Conservation (phyloP, 2,797 vertebrate species). For the Falco biarmicus region DNA sequence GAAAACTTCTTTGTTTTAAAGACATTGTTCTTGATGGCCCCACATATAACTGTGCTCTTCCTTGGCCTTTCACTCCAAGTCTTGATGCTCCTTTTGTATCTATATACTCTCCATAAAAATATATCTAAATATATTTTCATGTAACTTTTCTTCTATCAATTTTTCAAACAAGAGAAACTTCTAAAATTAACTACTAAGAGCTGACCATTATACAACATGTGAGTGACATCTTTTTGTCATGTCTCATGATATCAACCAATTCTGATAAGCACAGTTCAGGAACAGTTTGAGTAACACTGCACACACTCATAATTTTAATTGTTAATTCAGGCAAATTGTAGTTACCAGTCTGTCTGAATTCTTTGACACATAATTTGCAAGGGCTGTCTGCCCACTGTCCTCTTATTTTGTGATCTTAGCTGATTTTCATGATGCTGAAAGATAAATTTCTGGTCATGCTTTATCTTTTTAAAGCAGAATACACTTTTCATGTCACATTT, state of each 20-base stretch:
- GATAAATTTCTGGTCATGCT: not conserved
- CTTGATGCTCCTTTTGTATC: not conserved
- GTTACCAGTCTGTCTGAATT: not conserved
- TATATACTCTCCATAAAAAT: not conserved
- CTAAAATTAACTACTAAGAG: not conserved
- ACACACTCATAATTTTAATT: not conserved
- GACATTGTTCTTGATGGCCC: not conserved
- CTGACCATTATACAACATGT: not conserved
- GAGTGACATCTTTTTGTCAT: not conserved
- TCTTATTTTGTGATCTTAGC: not conserved
- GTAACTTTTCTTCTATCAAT: not conserved
- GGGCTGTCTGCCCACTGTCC: not conserved
- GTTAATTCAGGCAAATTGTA: not conserved
- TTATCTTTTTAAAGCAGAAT: not conserved
- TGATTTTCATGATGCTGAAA: not conserved
- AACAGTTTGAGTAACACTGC: not conserved
- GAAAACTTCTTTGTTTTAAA: not conserved
- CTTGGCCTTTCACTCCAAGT: not conserved
- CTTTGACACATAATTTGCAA: not conserved
- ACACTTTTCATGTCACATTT: not conserved
- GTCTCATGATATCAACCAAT: not conserved
- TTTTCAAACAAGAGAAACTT: not conserved
- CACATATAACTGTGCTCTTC: not conserved
- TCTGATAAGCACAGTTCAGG: not conserved
- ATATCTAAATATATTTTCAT: not conserved